A percentile compares a stretch with the other conserved stretches of the same genome.
Evolutionary conservation across 2,113 vertebrate genomes (phyloP).

Genomic region (Scopus umbretta): DNA sequence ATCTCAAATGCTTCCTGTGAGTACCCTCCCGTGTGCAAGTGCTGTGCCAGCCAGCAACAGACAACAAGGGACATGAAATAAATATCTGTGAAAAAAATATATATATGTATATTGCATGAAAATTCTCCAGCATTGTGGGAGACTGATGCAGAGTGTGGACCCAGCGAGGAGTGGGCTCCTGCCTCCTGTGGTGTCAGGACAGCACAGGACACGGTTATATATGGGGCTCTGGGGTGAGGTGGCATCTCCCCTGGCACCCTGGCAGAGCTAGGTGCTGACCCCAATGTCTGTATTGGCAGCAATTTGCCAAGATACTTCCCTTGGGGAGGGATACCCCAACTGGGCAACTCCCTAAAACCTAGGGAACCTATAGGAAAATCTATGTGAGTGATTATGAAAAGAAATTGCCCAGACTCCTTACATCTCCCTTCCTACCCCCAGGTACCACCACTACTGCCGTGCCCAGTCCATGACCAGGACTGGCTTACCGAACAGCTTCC

Average conservation of each 20-base stretch:
- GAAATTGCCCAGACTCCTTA: background rate
- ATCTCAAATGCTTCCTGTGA: background rate
- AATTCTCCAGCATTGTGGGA: background rate
- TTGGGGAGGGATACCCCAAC: accelerated
- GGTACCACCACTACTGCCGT: background rate
- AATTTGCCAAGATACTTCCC: background rate
- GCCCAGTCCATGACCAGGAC: background rate
- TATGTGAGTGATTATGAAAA: background rate
- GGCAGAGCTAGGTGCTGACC: background rate
- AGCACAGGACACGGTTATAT: background rate
- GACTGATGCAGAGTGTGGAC: background rate
- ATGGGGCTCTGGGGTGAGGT: background rate
- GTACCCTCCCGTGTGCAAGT: accelerated
- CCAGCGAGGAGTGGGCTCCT: background rate
- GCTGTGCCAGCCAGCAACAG: background rate
- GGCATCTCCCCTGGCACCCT: background rate
- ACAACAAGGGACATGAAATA: background rate
- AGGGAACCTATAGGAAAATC: background rate
- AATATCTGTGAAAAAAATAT: background rate
- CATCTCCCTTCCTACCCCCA: background rate
- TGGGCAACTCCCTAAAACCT: background rate
- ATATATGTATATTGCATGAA: background rate
- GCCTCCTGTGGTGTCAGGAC: background rate
- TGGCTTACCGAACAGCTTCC: background rate
- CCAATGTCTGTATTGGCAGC: background rate